Evolutionary conservation across 2,113 vertebrate species (phyloP).

Genomic region (Piliocolobus tephrosceles): DNA sequence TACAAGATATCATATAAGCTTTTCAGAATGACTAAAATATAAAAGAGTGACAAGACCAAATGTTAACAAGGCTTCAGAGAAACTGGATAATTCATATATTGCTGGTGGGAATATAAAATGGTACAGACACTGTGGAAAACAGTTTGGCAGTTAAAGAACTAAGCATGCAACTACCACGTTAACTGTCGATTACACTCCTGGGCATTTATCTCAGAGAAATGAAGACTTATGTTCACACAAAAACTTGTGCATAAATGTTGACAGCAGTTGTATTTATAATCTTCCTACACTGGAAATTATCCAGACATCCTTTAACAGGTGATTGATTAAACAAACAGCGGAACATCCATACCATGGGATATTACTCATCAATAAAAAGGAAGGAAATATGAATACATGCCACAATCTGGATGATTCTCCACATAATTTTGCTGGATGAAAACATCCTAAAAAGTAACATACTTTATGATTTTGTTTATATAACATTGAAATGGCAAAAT

Average conservation of each 20-base stretch:
- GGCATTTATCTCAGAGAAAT: not conserved
- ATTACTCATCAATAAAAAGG: not conserved
- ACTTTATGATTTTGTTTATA: not conserved
- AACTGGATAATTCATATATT: too few species aligned
- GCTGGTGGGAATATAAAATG: too few species aligned
- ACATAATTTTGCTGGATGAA: not conserved
- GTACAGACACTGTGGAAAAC: too few species aligned
- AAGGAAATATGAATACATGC: not conserved
- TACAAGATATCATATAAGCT: not conserved
- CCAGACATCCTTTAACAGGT: not conserved
- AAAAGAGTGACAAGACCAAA: not conserved
- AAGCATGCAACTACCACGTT: not conserved
- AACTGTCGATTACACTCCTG: not conserved
- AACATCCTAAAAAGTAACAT: not conserved
- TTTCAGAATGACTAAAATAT: not conserved
- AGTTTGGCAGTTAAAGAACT: too few species aligned
- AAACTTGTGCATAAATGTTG: not conserved
- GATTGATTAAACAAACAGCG: not conserved
- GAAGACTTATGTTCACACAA: not conserved
- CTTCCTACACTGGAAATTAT: not conserved
- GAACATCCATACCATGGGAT: accelerated
- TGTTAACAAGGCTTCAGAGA: not conserved
- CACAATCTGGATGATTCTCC: not conserved
- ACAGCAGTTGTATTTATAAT: not conserved
- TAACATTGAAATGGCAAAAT: not conserved